phyloP scores from a whole-genome alignment of 2,888 invertebrate genomes.

The Polymixis lichenea region DNA sequence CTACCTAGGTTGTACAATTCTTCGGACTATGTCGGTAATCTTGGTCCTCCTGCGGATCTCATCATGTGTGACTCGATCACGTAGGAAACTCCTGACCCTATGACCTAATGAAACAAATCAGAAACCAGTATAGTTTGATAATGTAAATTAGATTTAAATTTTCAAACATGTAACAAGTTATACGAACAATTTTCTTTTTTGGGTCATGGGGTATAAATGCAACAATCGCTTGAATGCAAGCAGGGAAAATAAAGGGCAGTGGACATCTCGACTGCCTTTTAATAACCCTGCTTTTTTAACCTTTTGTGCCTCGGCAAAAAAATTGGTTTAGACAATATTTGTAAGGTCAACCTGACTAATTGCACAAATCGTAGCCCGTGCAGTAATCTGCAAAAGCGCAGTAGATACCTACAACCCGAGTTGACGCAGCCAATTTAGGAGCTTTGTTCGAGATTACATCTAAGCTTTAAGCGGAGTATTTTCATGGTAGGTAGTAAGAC shows the following conservation, averaged over 20 bases:
- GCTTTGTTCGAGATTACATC: slow-evolving; percentile 13
- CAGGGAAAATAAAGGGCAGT: background rate
- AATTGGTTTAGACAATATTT: background rate
- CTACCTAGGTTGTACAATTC: no score
- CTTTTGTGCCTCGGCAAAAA: background rate
- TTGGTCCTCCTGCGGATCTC: no score
- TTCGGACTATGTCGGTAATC: no score
- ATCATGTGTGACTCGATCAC: no score
- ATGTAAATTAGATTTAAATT: background rate
- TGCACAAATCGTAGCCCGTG: background rate
- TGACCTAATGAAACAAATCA: background rate
- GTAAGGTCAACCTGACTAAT: background rate
- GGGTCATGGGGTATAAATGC: background rate
- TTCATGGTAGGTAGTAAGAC: slow-evolving; percentile 6
- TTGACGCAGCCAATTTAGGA: slow-evolving; percentile 27
- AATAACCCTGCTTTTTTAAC: no score
- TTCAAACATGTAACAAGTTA: background rate
- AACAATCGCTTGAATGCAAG: background rate
- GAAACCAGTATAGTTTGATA: background rate
- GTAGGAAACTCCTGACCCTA: no score
- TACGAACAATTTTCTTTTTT: background rate
- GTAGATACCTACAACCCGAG: background rate
- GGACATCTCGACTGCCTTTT: background rate
- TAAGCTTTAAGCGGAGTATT: slow-evolving; percentile 17
- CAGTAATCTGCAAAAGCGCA: background rate